Evolutionary conservation across 2,797 vertebrate genomes (phyloP), one percentile per base, ranked within the genome.

Genomic region (Hypotaenidia okinawae): DNA sequence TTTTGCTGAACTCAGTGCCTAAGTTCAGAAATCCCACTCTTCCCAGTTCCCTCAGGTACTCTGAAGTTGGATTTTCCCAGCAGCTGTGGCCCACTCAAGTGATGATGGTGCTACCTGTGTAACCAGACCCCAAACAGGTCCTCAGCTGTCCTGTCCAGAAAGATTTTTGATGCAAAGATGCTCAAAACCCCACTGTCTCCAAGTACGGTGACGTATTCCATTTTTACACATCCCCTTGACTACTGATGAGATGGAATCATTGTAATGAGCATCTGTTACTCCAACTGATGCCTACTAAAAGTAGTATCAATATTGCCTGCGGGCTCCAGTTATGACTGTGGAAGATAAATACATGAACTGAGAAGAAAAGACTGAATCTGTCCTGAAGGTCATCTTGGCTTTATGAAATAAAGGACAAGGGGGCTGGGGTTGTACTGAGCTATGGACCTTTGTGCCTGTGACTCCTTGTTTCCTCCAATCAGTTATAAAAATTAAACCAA

Each of bases 201-300:
- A 62, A 37, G 54, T 3, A 16, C 0, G 9, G 19, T 5, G 2
- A 19, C 3, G 1, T 43, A 16, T 22, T 74, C 16, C 45, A 13
- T 73, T 94, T 69, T 86, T 58, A 52, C 55, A 22, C 30, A 27
- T 16, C 57, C 13, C 7, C 23, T 32, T 45, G 57, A 33, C 9
- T 43, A 45, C 28, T 1, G 4, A 90, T 49, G 41, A 91, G 66
- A 30, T 4, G 4, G 55, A 86, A 90, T 72, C 2, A 0, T 45
- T 54, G 28, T 23, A 84, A 79, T 43, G 52, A 63, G n/a, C 17
- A 25, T 39, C 43, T 73, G 16, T 64, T 84, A 52, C 30, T 72
- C 43, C 41, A 70, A 78, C 8, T 1, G 4, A 64, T 75, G 37
- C 55, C 59, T 84, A 21, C 72, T 62, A 52, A 25, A 79, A 84